Evolutionary conservation across 92 coral and sea anemone species (phyloP).

Genomic region (Epizoanthus ramosus): DNA sequence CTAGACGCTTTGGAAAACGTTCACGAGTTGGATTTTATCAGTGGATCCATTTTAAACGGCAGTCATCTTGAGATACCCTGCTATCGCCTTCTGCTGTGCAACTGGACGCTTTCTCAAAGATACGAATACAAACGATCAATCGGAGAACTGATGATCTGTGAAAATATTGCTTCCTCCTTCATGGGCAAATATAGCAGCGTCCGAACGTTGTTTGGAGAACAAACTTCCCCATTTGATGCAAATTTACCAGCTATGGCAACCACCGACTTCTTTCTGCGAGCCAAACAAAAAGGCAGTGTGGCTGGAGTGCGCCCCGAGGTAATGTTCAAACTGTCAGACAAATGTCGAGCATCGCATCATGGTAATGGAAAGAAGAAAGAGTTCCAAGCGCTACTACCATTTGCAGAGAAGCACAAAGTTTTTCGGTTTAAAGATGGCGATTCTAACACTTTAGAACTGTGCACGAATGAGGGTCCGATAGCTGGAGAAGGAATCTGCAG

Average conservation of each 20-base stretch:
- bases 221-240: conserved; percentile 45
- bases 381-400: conserved; percentile 47
- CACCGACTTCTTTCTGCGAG: conserved; percentile 66
- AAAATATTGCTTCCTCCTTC: conserved; percentile 65
- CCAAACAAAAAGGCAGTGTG: conserved; percentile 46
- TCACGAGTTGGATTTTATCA: conserved; percentile 69
- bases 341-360: neutral
- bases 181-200: conserved; percentile 62
- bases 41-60: conserved; percentile 57
- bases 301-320: conserved; percentile 67
- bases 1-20: conserved; percentile 57
- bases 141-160: conserved; percentile 76
- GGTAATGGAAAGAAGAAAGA: neutral
- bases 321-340: conserved; percentile 7
- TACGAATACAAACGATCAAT: conserved; percentile 67
- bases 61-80: conserved; percentile 63
- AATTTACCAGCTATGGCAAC: conserved; percentile 38
- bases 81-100: conserved; percentile 59
- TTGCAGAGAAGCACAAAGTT: conserved; percentile 69
- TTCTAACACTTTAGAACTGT: conserved; percentile 56
- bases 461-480: conserved; percentile 54
- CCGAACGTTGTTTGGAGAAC: conserved; percentile 9
- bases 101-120: conserved; percentile 67
- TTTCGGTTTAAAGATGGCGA: conserved; percentile 51
- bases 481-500: conserved; percentile 59